Evolutionary conservation across 2,113 vertebrate genomes (phyloP).

Genomic region (Dascyllus trimaculatus): DNA sequence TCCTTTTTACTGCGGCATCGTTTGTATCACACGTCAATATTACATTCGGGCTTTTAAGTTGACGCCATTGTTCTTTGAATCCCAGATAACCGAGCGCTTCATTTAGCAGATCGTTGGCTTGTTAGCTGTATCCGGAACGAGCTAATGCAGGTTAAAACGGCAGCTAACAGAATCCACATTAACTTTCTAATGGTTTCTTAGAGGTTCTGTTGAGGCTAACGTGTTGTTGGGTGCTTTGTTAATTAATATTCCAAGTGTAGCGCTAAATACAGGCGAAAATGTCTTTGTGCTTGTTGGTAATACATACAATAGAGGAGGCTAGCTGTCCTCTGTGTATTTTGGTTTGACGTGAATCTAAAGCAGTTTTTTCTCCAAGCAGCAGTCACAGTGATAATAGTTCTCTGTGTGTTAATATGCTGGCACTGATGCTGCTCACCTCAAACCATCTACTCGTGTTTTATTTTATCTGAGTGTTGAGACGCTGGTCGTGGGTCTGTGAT

Average conservation of each 20-base stretch:
- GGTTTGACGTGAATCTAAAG: background rate
- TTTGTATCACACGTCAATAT: background rate
- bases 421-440: too few species aligned
- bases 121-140: slow-evolving; percentile 8
- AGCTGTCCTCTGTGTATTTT: background rate
- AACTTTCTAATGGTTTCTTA: background rate
- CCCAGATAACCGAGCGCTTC: accelerated
- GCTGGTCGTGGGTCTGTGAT: too few species aligned
- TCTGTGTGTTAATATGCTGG: too few species aligned
- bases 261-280: background rate
- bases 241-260: background rate
- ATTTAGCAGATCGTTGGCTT: background rate
- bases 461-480: too few species aligned
- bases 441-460: too few species aligned
- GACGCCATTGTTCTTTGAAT: background rate
- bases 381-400: background rate
- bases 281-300: background rate
- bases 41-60: accelerated
- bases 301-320: background rate
- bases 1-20: accelerated
- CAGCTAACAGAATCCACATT: background rate
- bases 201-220: accelerated
- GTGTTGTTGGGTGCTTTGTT: background rate
- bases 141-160: slow-evolving; percentile 7
- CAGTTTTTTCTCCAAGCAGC: background rate